Base-by-base conservation (phyloP, 2,888 invertebrate genomes). In the Chorisops tibialis region DNA sequence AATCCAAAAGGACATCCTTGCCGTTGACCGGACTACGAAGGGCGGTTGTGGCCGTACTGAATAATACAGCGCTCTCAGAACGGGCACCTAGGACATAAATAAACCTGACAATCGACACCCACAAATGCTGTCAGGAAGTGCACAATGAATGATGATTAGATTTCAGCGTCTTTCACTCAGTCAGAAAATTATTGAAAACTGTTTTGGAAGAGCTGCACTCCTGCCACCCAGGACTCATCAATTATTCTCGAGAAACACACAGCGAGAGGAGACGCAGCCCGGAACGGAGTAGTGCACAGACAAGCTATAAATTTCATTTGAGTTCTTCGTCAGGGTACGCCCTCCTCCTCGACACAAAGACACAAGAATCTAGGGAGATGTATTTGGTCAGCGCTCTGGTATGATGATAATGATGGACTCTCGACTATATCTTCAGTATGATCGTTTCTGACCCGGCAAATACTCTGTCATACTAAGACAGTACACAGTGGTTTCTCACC, bases 221-320 rank as follows among this genome's bases (percentile, higher is more conserved):
- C 49, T 61, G 58, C 45, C 63, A 58, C 51, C 51, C 45, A 58
- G 63, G 61, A 61, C 61, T 58, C 63, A 63, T 63, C 61, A 63
- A 63, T 63, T 63, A 63, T 61, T 63, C 61, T n/a, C 37, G 47
- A 41, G 3, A 5, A 41, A 41, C n/a, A 41, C 12, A n/a, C n/a
- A n/a, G n/a, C n/a, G n/a, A n/a, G 41, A 16, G 12, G 16, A 41
- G 41, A 41, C 16, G 24, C 16, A 38, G 14, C 11, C 18, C 37
- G 7, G 37, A 35, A 21, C 24, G 24, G n/a, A 48, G n/a, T n/a
- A n/a, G n/a, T n/a, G n/a, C n/a, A n/a, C n/a, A 61, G 52, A 52
- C 51, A 51, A 45, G 30, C 43, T 54, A 61, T 61, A 61, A 52
- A 61, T 61, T 61, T 52, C 52, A 52, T 61, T 45, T 21, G 45